Evolutionary conservation across 2,797 vertebrate species (phyloP).

Genomic region (Sebastes wilsoni): DNA sequence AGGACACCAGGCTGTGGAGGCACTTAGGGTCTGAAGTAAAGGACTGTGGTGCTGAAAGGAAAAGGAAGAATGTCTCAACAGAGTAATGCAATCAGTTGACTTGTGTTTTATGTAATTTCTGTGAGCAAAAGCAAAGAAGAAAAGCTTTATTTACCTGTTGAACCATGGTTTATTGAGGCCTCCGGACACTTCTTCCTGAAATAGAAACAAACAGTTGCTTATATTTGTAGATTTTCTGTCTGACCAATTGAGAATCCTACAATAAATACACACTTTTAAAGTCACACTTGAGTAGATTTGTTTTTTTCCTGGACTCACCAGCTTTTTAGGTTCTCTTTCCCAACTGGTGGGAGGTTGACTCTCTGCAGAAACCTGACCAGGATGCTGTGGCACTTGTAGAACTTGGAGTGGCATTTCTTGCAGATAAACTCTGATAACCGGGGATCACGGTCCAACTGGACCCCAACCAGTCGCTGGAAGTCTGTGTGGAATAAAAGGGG

Average conservation of each 20-base stretch:
- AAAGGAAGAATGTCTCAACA: not conserved
- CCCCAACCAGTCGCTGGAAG: constrained; percentile 92
- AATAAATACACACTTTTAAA: not conserved
- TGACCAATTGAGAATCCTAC: not conserved
- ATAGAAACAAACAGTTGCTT: constrained; percentile 1
- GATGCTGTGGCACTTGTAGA: constrained; percentile 94
- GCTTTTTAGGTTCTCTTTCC: constrained; percentile 67
- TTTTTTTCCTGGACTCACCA: constrained; percentile 68
- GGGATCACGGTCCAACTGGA: constrained; percentile 87
- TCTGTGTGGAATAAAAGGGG: constrained; percentile 88
- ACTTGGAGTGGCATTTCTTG: constrained; percentile 94
- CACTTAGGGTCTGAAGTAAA: constrained; percentile 87
- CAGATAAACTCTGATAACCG: constrained; percentile 90
- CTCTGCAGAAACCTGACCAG: constrained; percentile 90
- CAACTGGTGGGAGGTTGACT: constrained; percentile 85
- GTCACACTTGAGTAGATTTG: rapidly evolving
- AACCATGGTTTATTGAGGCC: constrained; percentile 28
- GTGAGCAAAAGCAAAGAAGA: not conserved
- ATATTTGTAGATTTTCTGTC: not conserved
- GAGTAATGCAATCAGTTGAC: not conserved
- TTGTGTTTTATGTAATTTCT: not conserved
- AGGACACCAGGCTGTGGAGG: constrained; percentile 89
- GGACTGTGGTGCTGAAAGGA: constrained; percentile 36
- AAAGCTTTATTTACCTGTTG: constrained; percentile 56
- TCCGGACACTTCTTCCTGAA: constrained; percentile 67